These are phyloP conservation scores for Sturnira hondurensis DNA, from an alignment of 2,113 vertebrate species.

Conservation along the genomic window DNA sequence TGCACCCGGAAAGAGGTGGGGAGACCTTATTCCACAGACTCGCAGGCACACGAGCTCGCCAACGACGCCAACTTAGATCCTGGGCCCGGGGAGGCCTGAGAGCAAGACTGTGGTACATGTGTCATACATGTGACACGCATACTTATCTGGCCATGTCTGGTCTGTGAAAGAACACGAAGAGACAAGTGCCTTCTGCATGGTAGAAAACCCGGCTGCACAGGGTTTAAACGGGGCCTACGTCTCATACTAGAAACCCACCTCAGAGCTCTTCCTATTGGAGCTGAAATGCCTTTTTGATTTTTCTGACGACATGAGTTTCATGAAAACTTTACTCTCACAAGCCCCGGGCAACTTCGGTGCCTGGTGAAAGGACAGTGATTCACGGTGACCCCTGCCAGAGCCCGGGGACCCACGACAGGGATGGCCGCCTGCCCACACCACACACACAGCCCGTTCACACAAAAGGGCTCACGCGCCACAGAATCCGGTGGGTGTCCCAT, in stretches of 20 bases:
- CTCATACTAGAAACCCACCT: not conserved
- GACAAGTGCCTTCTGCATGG: too few species aligned
- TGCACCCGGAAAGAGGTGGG: not conserved
- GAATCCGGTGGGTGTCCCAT: too few species aligned
- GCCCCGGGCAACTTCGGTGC: too few species aligned
- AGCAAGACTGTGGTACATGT: not conserved
- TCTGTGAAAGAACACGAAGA: too few species aligned
- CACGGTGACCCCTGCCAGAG: too few species aligned
- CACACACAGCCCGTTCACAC: too few species aligned
- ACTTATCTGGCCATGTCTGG: not conserved
- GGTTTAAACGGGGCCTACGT: not conserved
- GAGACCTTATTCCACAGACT: not conserved
- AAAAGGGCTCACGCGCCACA: too few species aligned
- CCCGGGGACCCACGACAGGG: too few species aligned
- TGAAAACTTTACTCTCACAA: too few species aligned
- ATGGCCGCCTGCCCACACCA: too few species aligned
- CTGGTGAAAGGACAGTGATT: too few species aligned
- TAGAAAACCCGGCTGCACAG: not conserved
- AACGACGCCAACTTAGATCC: rapidly evolving
- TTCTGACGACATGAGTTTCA: not conserved
- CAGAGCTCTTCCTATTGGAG: not conserved
- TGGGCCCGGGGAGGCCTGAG: not conserved
- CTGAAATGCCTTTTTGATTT: not conserved
- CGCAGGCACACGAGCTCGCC: not conserved
- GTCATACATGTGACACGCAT: not conserved